These are phyloP conservation scores for Lepidothrix coronata DNA, from an alignment of 2,113 vertebrate species.

Conservation along the genomic window DNA sequence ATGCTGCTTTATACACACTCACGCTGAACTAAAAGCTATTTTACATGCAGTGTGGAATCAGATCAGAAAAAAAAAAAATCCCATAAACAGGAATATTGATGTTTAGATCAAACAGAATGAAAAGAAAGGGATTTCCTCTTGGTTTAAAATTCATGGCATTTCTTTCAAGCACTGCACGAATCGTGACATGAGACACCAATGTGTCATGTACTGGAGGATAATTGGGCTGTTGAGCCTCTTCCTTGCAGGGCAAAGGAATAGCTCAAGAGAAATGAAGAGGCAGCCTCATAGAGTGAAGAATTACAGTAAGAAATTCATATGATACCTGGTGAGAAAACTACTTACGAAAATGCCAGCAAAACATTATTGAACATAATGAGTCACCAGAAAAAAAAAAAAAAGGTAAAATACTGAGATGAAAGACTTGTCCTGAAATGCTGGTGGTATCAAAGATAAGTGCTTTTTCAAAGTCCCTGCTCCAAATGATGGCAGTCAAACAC, in stretches of 20 bases:
- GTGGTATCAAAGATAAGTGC: neutral
- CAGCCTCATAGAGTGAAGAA: neutral
- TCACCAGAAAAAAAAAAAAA: neutral
- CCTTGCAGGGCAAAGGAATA: neutral
- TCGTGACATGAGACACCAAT: accelerated
- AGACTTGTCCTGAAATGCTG: neutral
- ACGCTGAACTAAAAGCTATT: neutral
- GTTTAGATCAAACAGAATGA: neutral
- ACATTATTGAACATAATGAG: neutral
- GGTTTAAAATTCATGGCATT: neutral
- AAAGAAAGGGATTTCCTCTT: neutral
- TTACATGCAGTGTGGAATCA: neutral
- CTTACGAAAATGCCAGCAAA: neutral
- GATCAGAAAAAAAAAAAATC: neutral
- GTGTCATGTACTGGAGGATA: neutral
- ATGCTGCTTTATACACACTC: neutral
- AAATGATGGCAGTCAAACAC: neutral
- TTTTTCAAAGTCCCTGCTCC: neutral
- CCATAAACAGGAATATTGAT: neutral
- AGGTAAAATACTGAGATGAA: neutral
- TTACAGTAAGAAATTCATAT: neutral
- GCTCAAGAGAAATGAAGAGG: neutral
- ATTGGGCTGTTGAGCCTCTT: neutral
- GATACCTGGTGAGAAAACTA: neutral
- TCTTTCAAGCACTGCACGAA: neutral